A percentile compares a stretch with the other conserved stretches of the same genome.
These are phyloP conservation scores for Triplophysa dalaica DNA, from an alignment of 2,113 vertebrate species.

Conservation along the genomic window DNA sequence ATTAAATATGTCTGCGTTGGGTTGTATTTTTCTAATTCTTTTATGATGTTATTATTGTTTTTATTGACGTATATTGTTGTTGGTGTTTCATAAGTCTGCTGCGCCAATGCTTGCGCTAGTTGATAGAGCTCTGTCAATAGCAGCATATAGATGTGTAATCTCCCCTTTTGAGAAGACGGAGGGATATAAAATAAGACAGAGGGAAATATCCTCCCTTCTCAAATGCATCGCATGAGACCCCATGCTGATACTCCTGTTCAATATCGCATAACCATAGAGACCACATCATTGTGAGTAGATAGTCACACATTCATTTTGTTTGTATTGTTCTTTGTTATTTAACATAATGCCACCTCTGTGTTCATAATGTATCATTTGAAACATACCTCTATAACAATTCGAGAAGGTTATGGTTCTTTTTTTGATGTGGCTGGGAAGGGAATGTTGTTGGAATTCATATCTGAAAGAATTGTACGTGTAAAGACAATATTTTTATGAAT, in stretches of 20 bases:
- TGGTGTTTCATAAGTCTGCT: constrained; percentile 46
- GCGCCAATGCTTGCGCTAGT: constrained; percentile 43
- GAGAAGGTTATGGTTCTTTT: constrained; percentile 50
- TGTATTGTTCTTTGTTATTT: constrained; percentile 45
- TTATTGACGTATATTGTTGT: constrained; percentile 23
- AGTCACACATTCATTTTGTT: constrained; percentile 60
- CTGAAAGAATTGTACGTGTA: constrained; percentile 40
- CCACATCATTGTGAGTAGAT: constrained; percentile 75
- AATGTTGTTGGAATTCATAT: constrained; percentile 28
- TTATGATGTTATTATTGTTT: constrained; percentile 41
- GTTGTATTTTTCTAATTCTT: constrained; percentile 46
- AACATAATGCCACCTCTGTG: constrained; percentile 55
- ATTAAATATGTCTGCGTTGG: constrained; percentile 49
- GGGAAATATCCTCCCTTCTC: constrained; percentile 61
- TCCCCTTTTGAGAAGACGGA: constrained; percentile 13
- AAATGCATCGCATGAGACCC: constrained; percentile 53
- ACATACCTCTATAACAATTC: constrained; percentile 68
- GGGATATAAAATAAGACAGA: constrained; percentile 34
- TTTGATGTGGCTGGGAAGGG: not conserved
- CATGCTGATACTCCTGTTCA: constrained; percentile 62
- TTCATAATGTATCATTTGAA: constrained; percentile 58
- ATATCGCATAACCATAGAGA: constrained; percentile 69
- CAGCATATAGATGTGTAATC: constrained; percentile 60
- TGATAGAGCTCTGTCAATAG: constrained; percentile 61
- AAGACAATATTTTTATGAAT: constrained; percentile 32